Evolutionary conservation across 2,888 invertebrate species (phyloP).

Genomic region (Zonitis immaculata): DNA sequence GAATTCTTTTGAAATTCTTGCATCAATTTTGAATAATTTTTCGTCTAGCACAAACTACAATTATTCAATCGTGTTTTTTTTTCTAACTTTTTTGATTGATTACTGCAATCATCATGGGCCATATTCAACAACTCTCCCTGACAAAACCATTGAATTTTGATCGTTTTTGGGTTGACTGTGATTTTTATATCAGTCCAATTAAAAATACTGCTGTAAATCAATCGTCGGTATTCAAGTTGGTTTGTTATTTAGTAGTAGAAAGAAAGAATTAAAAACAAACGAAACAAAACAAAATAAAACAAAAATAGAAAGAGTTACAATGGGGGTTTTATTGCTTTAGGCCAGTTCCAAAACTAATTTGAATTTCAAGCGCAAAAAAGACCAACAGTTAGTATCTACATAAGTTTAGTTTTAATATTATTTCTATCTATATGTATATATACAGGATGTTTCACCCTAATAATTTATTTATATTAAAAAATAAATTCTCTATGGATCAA

Average conservation of each 20-base stretch:
- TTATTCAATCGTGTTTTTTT: no score
- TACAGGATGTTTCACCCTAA: no score
- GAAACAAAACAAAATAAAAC: background rate
- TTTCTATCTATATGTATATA: no score
- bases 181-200: constrained; percentile 16
- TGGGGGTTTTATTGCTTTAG: constrained; percentile 1
- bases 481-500: no score
- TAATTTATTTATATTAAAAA: no score
- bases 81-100: no score
- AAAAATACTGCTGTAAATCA: constrained; percentile 12
- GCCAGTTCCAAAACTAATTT: constrained; percentile 12
- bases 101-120: no score
- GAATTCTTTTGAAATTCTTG: no score
- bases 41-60: no score
- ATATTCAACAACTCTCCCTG: background rate
- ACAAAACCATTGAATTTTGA: background rate
- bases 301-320: background rate
- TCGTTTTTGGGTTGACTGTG: constrained; percentile 2
- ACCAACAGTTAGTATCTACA: background rate
- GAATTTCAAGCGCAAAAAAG: constrained; percentile 11
- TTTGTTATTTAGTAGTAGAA: background rate
- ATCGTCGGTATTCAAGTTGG: constrained; percentile 3
- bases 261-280: background rate
- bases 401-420: no score
- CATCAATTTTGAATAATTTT: no score